phyloP scores from a whole-genome alignment of 2,888 invertebrate genomes.

The Dyspetes luteomarginatus region DNA sequence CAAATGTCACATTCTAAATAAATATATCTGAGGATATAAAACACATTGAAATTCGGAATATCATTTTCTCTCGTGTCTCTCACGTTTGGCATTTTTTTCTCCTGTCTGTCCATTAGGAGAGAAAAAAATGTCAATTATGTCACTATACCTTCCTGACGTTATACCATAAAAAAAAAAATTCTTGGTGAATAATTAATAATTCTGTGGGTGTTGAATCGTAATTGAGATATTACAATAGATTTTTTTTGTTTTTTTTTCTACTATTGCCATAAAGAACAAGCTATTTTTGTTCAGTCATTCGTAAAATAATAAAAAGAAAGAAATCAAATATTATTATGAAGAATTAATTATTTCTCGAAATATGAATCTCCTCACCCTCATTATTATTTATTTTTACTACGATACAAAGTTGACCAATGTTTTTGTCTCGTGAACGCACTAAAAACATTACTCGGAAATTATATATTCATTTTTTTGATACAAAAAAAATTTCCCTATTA shows the following conservation, averaged over 20 bases:
- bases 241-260: neutral
- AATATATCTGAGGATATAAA: neutral
- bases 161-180: neutral
- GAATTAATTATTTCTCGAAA: no score
- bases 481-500: no score
- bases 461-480: no score
- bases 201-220: neutral
- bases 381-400: no score
- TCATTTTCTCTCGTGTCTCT: neutral
- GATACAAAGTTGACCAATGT: no score
- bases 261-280: neutral
- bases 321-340: no score
- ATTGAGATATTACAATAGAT: neutral
- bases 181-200: neutral
- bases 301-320: no score
- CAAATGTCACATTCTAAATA: constrained; percentile 43
- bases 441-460: no score
- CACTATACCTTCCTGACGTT: no score
- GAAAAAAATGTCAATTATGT: constrained; percentile 5
- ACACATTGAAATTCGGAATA: constrained; percentile 10
- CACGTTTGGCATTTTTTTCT: neutral
- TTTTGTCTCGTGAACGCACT: no score
- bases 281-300: neutral
- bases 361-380: no score
- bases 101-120: neutral